phyloP scores from a whole-genome alignment of 1,140 invertebrate species.

The Psilanteris sp. region DNA sequence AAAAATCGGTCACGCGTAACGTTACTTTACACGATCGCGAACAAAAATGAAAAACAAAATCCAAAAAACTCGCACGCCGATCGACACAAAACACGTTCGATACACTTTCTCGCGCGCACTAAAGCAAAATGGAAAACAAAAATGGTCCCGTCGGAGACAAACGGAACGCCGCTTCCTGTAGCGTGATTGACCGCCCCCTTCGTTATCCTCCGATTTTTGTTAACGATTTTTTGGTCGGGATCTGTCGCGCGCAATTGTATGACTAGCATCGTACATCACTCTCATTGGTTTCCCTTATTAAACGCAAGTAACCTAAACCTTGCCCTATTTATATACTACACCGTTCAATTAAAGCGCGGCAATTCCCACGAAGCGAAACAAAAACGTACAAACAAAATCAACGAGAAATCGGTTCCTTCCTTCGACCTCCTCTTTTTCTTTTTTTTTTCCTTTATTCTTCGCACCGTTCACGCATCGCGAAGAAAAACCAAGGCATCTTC shows the following conservation, averaged over 20 bases:
- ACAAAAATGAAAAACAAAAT: slow-evolving; percentile 9
- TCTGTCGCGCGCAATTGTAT: slow-evolving; percentile 69
- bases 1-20: slow-evolving; percentile 13
- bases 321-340: background rate
- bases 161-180: too few species aligned
- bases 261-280: slow-evolving; percentile 80
- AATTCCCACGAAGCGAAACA: background rate
- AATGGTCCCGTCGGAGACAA: too few species aligned
- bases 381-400: too few species aligned
- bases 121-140: background rate
- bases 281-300: slow-evolving; percentile 62
- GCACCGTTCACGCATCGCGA: too few species aligned
- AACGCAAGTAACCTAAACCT: slow-evolving; percentile 19
- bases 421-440: too few species aligned
- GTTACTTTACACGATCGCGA: slow-evolving; percentile 19
- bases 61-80: background rate
- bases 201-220: background rate
- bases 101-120: slow-evolving; percentile 7
- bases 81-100: slow-evolving; percentile 9
- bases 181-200: too few species aligned
- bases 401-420: too few species aligned
- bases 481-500: slow-evolving; percentile 5
- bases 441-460: too few species aligned
- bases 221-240: background rate
- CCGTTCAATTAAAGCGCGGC: too few species aligned